Percentiles rank a stretch among this genome's conserved stretches.
Evolutionary conservation across 2,113 vertebrate species (phyloP).

Genomic region (Rhizomys pruinosus): DNA sequence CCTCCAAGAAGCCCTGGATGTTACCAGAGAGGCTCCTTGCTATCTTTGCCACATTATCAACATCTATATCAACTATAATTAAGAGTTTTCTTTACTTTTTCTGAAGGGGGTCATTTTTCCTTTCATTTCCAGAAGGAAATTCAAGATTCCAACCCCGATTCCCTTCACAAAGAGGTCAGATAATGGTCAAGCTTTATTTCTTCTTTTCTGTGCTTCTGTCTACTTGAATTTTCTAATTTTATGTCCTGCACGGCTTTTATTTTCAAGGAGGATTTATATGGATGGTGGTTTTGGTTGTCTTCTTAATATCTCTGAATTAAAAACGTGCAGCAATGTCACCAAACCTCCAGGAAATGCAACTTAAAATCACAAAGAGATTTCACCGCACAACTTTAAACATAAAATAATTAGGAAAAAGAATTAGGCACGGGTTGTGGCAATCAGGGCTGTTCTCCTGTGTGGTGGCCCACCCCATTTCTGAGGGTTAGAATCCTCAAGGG

Average conservation of each 20-base stretch:
- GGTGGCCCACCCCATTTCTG: background rate
- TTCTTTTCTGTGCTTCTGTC: too few species aligned
- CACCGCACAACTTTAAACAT: background rate
- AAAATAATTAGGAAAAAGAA: background rate
- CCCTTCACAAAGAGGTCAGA: too few species aligned
- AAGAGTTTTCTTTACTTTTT: background rate
- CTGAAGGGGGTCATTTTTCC: background rate
- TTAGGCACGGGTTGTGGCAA: background rate
- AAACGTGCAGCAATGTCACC: background rate
- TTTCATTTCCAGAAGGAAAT: background rate
- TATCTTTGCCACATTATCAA: background rate
- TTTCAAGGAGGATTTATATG: background rate
- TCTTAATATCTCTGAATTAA: conserved; percentile 10
- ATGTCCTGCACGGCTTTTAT: background rate
- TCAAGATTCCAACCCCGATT: too few species aligned
- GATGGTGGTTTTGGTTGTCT: background rate
- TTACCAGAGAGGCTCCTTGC: too few species aligned
- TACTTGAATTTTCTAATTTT: background rate
- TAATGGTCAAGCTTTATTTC: too few species aligned
- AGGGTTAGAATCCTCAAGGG: conserved; percentile 59
- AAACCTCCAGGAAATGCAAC: background rate
- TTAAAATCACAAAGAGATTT: background rate
- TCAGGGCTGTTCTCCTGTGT: background rate
- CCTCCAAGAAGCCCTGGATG: background rate
- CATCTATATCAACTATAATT: too few species aligned